These are phyloP conservation scores for Calycopis cecrops DNA, from an alignment of 1,140 invertebrate species.

Conservation along the genomic window DNA sequence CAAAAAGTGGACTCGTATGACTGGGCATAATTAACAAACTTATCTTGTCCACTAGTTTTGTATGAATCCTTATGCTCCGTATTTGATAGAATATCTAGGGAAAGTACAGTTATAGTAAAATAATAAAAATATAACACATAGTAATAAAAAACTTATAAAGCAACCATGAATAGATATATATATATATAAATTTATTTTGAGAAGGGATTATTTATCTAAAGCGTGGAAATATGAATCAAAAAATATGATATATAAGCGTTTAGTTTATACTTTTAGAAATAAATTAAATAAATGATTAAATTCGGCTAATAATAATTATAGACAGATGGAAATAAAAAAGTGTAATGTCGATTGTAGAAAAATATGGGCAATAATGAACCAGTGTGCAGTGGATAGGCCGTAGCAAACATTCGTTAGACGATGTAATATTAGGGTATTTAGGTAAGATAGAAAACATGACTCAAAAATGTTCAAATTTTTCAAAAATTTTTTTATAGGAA, in stretches of 20 bases:
- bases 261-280: conserved; percentile 29
- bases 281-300: conserved; percentile 28
- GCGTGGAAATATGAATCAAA: conserved; percentile 23
- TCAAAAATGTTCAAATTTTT: conserved; percentile 21
- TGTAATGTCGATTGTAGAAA: conserved; percentile 32
- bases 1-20: not conserved
- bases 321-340: conserved; percentile 14
- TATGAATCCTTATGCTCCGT: conserved; percentile 6
- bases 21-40: not conserved
- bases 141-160: conserved; percentile 13
- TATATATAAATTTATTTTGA: conserved; percentile 18
- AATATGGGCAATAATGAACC: conserved; percentile 32
- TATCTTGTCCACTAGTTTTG: not conserved
- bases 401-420: conserved; percentile 20
- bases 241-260: conserved; percentile 21
- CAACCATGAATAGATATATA: conserved; percentile 24
- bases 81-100: conserved; percentile 23
- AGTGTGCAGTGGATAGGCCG: conserved; percentile 27
- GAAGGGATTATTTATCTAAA: conserved; percentile 24
- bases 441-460: conserved; percentile 18
- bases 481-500: not conserved
- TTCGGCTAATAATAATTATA: conserved; percentile 23
- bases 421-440: conserved; percentile 29
- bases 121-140: too few species aligned
- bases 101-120: conserved; percentile 5